A percentile compares a stretch with the other conserved stretches of the same genome.
Conservation (phyloP, 2,888 invertebrate species). For the Leucozona laternaria region DNA sequence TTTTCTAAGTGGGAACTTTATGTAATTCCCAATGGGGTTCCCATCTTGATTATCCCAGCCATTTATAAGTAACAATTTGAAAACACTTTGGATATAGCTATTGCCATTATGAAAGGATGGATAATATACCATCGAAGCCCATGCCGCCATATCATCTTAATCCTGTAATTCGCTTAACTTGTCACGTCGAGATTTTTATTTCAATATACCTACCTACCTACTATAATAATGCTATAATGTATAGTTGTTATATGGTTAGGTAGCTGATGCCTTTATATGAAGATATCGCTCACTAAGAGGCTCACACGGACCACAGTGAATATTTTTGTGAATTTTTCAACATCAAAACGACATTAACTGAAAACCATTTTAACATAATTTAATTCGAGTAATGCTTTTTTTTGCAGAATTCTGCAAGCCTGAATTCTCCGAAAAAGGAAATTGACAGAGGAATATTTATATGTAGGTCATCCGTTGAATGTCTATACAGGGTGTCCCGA, state of each 20-base stretch:
- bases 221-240: constrained; percentile 27
- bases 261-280: not conserved
- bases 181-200: constrained; percentile 49
- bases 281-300: constrained; percentile 7
- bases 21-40: constrained; percentile 54
- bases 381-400: constrained; percentile 6
- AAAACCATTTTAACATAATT: constrained; percentile 15
- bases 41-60: constrained; percentile 53
- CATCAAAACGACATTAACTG: constrained; percentile 48
- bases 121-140: constrained; percentile 38
- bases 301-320: constrained; percentile 8
- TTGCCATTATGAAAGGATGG: constrained; percentile 38
- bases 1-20: constrained; percentile 49
- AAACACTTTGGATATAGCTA: constrained; percentile 34
- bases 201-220: too few relatives aligned
- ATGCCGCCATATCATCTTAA: not conserved
- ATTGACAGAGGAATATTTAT: constrained; percentile 55
- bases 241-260: constrained; percentile 1
- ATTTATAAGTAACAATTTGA: constrained; percentile 45
- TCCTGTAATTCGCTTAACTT: constrained; percentile 59
- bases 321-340: constrained; percentile 28
- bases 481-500: too few relatives aligned
- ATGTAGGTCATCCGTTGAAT: constrained; percentile 47
- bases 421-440: constrained; percentile 34
- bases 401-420: not conserved